Evolutionary conservation across 1,140 invertebrate genomes (phyloP).

Genomic region (Drosophila sulfurigaster): DNA sequence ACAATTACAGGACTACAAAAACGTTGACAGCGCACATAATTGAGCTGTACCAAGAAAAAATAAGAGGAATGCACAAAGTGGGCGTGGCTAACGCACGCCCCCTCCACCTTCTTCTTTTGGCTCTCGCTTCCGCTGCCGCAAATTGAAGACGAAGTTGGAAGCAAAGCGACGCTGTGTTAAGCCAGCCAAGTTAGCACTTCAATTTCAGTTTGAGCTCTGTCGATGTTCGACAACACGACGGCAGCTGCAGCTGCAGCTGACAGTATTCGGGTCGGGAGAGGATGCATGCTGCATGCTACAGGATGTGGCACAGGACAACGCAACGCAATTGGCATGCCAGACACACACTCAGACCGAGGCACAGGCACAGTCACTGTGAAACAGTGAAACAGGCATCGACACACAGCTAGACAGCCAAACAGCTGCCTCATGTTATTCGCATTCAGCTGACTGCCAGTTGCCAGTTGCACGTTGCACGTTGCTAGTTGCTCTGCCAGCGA

Average conservation of each 20-base stretch:
- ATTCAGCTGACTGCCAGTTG: background rate
- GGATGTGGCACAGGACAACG: constrained; percentile 41
- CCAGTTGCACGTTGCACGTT: background rate
- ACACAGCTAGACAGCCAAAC: constrained; percentile 12
- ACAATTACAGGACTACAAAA: constrained; percentile 56
- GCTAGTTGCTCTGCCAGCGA: background rate
- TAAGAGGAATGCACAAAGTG: background rate
- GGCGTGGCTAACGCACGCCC: background rate
- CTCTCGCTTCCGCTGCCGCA: background rate
- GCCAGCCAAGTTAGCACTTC: constrained; percentile 60
- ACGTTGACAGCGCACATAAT: constrained; percentile 59
- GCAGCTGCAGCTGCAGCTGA: constrained; percentile 53
- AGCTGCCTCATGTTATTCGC: constrained; percentile 16
- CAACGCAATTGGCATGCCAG: constrained; percentile 53
- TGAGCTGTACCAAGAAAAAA: constrained; percentile 25
- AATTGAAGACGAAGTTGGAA: background rate
- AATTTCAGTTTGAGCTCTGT: constrained; percentile 67
- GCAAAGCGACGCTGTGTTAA: background rate
- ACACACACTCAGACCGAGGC: background rate
- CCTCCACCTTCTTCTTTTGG: too few relatives aligned
- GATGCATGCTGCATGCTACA: constrained; percentile 15
- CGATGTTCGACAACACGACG: constrained; percentile 62
- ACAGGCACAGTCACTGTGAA: too few relatives aligned
- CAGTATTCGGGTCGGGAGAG: constrained; percentile 30
- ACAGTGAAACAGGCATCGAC: constrained; percentile 1